Evolutionary conservation across 2,888 invertebrate genomes (phyloP).

Genomic region (Heteropelma amictum): DNA sequence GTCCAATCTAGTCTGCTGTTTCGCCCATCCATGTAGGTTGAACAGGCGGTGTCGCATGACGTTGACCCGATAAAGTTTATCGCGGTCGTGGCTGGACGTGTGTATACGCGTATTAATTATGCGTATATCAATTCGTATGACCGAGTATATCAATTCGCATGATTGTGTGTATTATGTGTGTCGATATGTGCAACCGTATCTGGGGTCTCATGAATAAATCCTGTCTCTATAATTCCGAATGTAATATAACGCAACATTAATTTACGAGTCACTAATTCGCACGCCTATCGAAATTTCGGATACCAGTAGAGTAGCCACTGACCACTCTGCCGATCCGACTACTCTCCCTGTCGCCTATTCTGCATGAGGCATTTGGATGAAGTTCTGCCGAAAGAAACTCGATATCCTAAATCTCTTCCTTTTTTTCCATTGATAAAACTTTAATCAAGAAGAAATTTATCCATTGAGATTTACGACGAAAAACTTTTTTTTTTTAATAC

Average conservation of each 20-base stretch:
- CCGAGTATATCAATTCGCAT: neutral
- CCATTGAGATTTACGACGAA: too few species aligned
- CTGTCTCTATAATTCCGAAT: slow-evolving; percentile 18
- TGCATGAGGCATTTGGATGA: too few species aligned
- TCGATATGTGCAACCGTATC: neutral
- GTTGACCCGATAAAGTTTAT: neutral
- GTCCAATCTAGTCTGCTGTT: too few species aligned
- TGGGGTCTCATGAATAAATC: slow-evolving; percentile 17
- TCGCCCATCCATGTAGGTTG: neutral
- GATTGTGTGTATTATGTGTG: neutral
- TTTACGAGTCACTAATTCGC: slow-evolving; percentile 9
- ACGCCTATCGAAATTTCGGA: neutral
- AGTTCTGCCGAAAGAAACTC: too few species aligned
- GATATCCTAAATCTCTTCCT: too few species aligned
- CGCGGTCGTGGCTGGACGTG: neutral
- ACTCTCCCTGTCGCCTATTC: too few species aligned
- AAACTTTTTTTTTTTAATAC: too few species aligned
- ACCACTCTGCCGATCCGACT: too few species aligned
- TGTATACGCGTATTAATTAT: neutral
- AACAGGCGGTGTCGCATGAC: neutral
- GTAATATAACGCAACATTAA: slow-evolving; percentile 30
- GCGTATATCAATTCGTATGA: neutral
- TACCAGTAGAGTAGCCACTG: too few species aligned
- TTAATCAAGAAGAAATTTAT: too few species aligned
- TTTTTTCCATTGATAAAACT: too few species aligned